Conservation (phyloP, 2,113 vertebrate genomes). For the Actinemys pallida region DNA sequence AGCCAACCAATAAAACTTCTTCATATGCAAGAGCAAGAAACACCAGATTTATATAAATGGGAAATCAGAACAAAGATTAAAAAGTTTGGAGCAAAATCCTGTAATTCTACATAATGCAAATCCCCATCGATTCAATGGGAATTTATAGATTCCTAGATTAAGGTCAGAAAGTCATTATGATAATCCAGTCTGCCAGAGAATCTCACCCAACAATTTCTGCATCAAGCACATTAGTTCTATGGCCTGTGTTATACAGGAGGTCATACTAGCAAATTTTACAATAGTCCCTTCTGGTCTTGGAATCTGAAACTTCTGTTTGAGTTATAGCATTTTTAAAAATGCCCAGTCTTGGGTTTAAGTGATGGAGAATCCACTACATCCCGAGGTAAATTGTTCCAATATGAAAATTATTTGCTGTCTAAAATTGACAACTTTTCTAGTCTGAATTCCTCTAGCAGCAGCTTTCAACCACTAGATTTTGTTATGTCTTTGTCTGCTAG, state of each 20-base stretch:
- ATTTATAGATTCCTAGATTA: not conserved
- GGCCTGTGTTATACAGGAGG: not conserved
- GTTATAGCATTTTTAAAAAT: not conserved
- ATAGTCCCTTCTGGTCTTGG: not conserved
- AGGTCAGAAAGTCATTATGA: not conserved
- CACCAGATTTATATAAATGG: not conserved
- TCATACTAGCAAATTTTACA: not conserved
- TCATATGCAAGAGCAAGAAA: not conserved
- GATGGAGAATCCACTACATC: rapidly evolving
- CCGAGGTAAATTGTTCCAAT: rapidly evolving
- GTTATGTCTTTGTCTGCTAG: rapidly evolving
- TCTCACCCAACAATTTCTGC: rapidly evolving
- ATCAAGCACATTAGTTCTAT: not conserved
- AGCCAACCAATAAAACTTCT: not conserved
- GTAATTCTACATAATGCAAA: not conserved
- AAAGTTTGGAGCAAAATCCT: not conserved
- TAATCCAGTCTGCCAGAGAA: not conserved
- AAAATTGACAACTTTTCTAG: rapidly evolving
- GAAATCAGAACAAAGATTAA: not conserved
- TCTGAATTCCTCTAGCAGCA: not conserved
- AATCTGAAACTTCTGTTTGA: not conserved
- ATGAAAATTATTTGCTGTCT: rapidly evolving
- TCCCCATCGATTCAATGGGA: rapidly evolving
- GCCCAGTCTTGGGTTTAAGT: rapidly evolving
- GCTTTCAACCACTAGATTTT: not conserved